These are phyloP conservation scores for Caracal caracal DNA, from an alignment of 2,113 vertebrate genomes.

Conservation along the genomic window DNA sequence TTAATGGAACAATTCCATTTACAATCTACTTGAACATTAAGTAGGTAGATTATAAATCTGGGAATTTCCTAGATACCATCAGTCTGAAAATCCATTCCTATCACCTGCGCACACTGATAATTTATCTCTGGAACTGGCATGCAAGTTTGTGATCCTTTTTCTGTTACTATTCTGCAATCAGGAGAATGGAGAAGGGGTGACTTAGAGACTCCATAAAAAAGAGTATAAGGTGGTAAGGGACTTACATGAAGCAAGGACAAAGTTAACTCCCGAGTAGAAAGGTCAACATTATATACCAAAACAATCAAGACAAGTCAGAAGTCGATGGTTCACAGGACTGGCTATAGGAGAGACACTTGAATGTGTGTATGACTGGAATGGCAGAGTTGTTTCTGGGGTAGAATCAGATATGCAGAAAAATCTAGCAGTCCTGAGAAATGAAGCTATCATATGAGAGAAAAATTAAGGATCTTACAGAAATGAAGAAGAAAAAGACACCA, in stretches of 20 bases:
- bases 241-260: neutral
- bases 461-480: neutral
- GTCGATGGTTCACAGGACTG: neutral
- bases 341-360: neutral
- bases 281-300: neutral
- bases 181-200: neutral
- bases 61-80: neutral
- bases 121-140: neutral
- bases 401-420: neutral
- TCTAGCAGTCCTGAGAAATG: neutral
- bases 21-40: neutral
- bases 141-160: neutral
- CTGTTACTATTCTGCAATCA: neutral
- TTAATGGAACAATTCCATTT: neutral
- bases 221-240: neutral
- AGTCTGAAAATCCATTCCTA: neutral
- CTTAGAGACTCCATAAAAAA: neutral
- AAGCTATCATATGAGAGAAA: neutral
- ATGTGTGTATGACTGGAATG: neutral
- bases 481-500: neutral
- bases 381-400: neutral
- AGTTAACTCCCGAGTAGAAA: neutral
- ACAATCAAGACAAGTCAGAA: neutral
- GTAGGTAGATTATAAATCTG: neutral
- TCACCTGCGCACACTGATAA: neutral